Conservation (phyloP, 2,797 vertebrate genomes). For the Artibeus lituratus region DNA sequence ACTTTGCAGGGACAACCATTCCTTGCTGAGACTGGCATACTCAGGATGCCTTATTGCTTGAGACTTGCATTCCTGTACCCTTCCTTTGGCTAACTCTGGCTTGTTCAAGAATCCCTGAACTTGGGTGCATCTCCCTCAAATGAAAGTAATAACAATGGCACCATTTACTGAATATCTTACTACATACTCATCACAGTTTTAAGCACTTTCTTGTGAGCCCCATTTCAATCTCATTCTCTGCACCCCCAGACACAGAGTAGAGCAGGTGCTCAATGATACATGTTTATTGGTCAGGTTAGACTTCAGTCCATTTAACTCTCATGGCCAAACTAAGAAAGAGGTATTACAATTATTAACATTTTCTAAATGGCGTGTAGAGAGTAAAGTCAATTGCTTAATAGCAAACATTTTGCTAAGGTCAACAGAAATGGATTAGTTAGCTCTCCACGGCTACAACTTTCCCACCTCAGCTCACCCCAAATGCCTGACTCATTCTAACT, state of each 20-base stretch:
- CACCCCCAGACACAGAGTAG: neutral
- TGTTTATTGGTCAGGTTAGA: neutral
- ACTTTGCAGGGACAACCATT: neutral
- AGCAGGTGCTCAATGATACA: neutral
- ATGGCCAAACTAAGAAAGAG: neutral
- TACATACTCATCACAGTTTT: neutral
- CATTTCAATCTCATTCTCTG: neutral
- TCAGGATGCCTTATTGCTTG: neutral
- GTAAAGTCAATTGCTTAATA: neutral
- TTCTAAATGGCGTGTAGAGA: neutral
- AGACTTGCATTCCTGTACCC: neutral
- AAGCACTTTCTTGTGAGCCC: neutral
- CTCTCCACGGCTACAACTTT: neutral
- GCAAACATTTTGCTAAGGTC: neutral
- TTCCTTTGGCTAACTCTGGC: neutral
- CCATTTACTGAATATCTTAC: neutral
- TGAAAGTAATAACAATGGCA: neutral
- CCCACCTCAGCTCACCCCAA: neutral
- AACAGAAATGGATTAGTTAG: neutral
- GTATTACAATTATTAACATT: neutral
- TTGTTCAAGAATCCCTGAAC: constrained; percentile 22
- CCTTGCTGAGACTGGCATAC: neutral
- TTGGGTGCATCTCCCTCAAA: neutral
- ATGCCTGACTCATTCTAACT: neutral
- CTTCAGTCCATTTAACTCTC: neutral